phyloP scores from a whole-genome alignment of 30 jellyfish, hydroid and myxozoan genomes.

The Hydractinia symbiolongicarpus region DNA sequence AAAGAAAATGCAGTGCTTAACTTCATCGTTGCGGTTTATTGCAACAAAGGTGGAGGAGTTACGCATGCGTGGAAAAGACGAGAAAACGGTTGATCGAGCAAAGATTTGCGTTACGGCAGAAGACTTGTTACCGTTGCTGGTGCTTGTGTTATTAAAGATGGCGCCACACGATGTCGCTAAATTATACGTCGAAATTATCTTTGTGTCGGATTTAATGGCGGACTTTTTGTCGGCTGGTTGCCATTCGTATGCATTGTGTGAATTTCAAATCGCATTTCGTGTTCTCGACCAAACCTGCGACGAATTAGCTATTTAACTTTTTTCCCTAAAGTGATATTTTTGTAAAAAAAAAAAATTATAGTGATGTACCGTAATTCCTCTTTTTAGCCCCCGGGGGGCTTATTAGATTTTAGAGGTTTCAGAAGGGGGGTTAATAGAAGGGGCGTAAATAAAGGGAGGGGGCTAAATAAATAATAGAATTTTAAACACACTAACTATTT shows the following conservation, averaged over 20 bases:
- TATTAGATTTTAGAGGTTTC: too few relatives aligned
- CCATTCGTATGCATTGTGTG: conserved; percentile 89
- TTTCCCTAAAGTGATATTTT: not conserved
- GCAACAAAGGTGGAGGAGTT: conserved; percentile 64
- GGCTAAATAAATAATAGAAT: too few relatives aligned
- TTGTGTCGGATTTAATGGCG: conserved; percentile 69
- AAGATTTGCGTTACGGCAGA: conserved; percentile 76
- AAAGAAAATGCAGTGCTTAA: conserved; percentile 77
- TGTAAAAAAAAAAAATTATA: not conserved
- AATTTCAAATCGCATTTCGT: conserved; percentile 79
- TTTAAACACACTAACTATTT: too few relatives aligned
- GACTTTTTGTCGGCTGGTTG: conserved; percentile 84
- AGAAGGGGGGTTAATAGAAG: too few relatives aligned
- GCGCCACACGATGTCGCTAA: conserved; percentile 67
- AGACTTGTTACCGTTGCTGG: conserved; percentile 79
- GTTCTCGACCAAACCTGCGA: conserved; percentile 85
- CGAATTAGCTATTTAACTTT: conserved; percentile 36
- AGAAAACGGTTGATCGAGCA: conserved; percentile 8
- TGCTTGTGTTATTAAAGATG: conserved; percentile 58
- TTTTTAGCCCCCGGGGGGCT: too few relatives aligned
- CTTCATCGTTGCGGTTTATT: conserved; percentile 47
- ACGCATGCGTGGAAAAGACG: conserved; percentile 45
- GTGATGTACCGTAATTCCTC: too few relatives aligned
- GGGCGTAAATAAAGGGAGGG: too few relatives aligned
- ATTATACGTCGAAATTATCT: conserved; percentile 59